These are phyloP conservation scores for Palaemon carinicauda DNA, from an alignment of 1,140 invertebrate genomes.

Conservation along the genomic window DNA sequence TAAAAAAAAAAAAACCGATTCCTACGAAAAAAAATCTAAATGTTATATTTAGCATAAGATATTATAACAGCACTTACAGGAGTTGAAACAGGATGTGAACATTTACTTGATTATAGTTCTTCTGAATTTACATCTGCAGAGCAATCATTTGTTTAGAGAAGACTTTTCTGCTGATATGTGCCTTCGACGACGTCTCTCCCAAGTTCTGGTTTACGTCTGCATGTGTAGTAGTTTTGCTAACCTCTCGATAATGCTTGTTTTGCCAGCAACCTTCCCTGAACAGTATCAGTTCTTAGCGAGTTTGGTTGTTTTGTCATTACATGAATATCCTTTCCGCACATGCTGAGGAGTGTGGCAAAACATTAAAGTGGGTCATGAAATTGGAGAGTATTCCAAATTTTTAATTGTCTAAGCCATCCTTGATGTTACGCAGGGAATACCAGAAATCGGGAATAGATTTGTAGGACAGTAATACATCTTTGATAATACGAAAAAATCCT, in stretches of 20 bases:
- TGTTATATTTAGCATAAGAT: no score
- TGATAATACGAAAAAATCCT: neutral
- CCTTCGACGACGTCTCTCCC: neutral
- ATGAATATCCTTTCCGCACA: no score
- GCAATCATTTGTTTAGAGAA: no score
- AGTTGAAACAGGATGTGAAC: no score
- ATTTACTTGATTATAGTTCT: no score
- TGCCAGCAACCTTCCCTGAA: conserved; percentile 25
- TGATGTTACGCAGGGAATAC: conserved; percentile 31
- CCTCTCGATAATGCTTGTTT: conserved; percentile 26
- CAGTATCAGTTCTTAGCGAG: conserved; percentile 30
- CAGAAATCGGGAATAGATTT: conserved; percentile 24
- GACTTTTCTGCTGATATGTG: no score
- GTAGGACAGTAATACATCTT: neutral
- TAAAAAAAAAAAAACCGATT: no score
- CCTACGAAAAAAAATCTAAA: no score
- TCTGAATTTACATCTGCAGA: no score
- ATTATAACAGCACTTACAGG: no score
- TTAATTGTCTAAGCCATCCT: conserved; percentile 24
- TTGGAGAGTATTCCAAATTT: conserved; percentile 21
- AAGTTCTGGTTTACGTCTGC: conserved; percentile 3
- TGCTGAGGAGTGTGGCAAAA: no score
- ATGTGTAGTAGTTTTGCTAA: conserved; percentile 4
- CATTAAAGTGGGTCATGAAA: conserved; percentile 25
- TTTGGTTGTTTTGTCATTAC: conserved; percentile 34